Evolutionary conservation across 2,113 vertebrate genomes (phyloP).

Genomic region (Chamaetylas fuelleborni): DNA sequence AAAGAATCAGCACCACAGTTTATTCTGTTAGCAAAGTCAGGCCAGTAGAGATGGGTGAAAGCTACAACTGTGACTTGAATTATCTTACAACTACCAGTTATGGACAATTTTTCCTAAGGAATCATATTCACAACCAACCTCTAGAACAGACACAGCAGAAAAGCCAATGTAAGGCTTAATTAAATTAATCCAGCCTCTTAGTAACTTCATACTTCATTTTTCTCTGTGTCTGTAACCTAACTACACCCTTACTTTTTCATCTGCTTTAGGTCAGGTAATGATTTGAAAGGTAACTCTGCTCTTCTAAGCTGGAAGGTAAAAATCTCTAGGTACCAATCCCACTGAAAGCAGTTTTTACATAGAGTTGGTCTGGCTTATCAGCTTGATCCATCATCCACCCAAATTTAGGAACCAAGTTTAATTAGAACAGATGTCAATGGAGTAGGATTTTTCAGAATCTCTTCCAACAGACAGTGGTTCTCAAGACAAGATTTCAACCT

Average conservation of each 20-base stretch:
- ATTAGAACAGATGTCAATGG: neutral
- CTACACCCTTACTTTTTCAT: neutral
- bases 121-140: neutral
- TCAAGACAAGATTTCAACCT: neutral
- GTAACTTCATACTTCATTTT: neutral
- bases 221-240: neutral
- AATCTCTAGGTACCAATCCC: neutral
- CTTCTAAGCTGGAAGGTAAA: neutral
- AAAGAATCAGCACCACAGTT: neutral
- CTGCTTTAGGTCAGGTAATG: neutral
- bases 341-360: neutral
- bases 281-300: neutral
- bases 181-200: neutral
- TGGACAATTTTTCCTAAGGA: neutral
- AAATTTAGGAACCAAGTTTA: neutral
- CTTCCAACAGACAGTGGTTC: neutral
- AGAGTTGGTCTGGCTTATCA: neutral
- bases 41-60: neutral
- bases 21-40: neutral
- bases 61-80: neutral
- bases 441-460: neutral
- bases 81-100: neutral
- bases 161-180: neutral
- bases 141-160: neutral
- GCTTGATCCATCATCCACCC: neutral